Evolutionary conservation across 2,113 vertebrate species (phyloP).

Genomic region (Platysteira castanea): DNA sequence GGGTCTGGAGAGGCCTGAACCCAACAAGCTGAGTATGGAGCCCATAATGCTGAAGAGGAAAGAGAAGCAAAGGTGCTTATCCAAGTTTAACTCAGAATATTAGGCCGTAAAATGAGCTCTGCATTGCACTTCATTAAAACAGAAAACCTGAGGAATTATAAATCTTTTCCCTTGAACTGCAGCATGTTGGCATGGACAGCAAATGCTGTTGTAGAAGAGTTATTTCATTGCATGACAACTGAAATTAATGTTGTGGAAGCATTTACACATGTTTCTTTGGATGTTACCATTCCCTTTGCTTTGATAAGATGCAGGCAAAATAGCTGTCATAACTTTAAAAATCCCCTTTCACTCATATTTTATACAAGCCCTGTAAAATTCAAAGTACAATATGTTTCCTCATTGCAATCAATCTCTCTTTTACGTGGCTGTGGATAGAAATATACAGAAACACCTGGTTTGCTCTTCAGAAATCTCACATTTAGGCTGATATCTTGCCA

Average conservation of each 20-base stretch:
- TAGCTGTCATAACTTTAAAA: conserved; percentile 25
- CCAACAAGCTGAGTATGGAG: not conserved
- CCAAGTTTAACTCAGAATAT: not conserved
- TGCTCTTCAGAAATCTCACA: not conserved
- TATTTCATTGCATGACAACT: conserved; percentile 50
- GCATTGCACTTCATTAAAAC: not conserved
- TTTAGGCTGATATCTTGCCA: not conserved
- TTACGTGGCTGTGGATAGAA: not conserved
- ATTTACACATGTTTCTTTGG: conserved; percentile 47
- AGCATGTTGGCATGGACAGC: not conserved
- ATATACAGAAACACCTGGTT: not conserved
- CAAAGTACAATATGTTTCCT: conserved; percentile 10
- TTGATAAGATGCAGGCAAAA: conserved; percentile 55
- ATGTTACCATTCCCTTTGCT: not conserved
- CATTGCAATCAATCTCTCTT: not conserved
- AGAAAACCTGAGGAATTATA: conserved; percentile 26
- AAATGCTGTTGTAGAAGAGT: conserved; percentile 27
- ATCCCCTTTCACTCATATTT: not conserved
- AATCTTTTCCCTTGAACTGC: conserved; percentile 42
- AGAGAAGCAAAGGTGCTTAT: not conserved
- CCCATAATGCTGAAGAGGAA: not conserved
- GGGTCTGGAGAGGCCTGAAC: not conserved
- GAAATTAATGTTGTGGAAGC: conserved; percentile 50
- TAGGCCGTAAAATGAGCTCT: conserved; percentile 13
- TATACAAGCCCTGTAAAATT: not conserved